Conservation (phyloP, 2,888 invertebrate species). For the Drosophila subsilvestris region DNA sequence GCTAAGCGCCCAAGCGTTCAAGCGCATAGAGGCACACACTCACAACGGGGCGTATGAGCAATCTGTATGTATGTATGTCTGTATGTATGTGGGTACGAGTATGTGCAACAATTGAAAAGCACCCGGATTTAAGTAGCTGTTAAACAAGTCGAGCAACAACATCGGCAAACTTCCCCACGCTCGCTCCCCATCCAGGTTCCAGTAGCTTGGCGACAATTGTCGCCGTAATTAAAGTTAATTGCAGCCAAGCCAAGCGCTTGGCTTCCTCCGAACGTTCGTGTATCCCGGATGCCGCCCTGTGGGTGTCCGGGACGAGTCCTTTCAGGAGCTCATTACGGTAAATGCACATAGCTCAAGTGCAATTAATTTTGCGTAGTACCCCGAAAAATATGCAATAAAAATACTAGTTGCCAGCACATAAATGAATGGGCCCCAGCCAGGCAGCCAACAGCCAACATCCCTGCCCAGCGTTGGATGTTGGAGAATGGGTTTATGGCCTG, state of each 20-base stretch:
- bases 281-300: background rate
- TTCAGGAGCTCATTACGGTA: conserved; percentile 70
- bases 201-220: conserved; percentile 68
- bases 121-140: conserved; percentile 65
- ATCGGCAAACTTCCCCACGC: conserved; percentile 10
- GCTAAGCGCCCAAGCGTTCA: conserved; percentile 38
- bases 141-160: conserved; percentile 58
- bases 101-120: conserved; percentile 54
- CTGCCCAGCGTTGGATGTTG: conserved; percentile 1
- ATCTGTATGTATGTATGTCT: conserved; percentile 57
- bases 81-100: conserved; percentile 27
- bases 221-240: conserved; percentile 71
- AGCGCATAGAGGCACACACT: conserved; percentile 1
- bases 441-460: background rate
- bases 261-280: background rate
- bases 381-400: conserved; percentile 73
- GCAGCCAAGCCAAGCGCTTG: conserved; percentile 66
- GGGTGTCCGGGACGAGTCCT: conserved; percentile 1
- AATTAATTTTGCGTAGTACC: conserved; percentile 65
- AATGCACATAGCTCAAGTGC: conserved; percentile 74
- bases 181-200: background rate
- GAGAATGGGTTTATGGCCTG: conserved; percentile 21
- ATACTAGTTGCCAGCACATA: conserved; percentile 55
- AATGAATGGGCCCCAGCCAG: conserved; percentile 45
- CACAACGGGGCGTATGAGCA: conserved; percentile 59